Evolutionary conservation across 2,797 vertebrate species (phyloP).

Genomic region (Acipenser transmontanus): DNA sequence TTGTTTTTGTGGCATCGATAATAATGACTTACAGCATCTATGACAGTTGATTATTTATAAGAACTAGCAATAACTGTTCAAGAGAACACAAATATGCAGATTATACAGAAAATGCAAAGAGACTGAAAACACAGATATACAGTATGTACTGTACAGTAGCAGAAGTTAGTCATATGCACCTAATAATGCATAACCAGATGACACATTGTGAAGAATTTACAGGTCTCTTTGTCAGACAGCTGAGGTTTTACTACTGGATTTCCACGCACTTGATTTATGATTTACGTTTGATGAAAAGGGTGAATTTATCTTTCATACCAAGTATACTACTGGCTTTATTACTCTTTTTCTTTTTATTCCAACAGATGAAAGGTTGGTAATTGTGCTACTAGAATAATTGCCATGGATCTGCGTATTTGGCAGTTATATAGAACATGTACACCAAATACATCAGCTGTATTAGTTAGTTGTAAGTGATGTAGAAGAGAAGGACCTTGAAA

Average conservation of each 20-base stretch:
- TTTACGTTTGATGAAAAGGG: neutral
- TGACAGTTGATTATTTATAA: neutral
- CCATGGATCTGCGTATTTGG: neutral
- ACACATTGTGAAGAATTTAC: slow-evolving; percentile 43
- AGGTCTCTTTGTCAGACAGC: slow-evolving; percentile 59
- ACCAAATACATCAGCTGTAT: neutral
- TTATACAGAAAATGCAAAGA: slow-evolving; percentile 1
- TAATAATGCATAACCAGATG: neutral
- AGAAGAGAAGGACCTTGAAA: slow-evolving; percentile 40
- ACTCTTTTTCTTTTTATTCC: neutral
- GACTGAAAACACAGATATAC: neutral
- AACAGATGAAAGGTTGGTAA: neutral
- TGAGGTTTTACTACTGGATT: slow-evolving; percentile 60
- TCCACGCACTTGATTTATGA: slow-evolving; percentile 41
- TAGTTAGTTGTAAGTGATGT: neutral
- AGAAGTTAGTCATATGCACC: neutral
- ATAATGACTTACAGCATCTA: neutral
- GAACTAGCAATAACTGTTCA: neutral
- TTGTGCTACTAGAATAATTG: neutral
- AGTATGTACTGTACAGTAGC: neutral
- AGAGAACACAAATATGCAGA: neutral
- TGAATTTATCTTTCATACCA: neutral
- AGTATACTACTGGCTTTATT: neutral
- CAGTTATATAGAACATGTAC: neutral
- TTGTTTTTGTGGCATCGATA: neutral